Conservation (phyloP, 1,140 invertebrate species). For the Lanistes nyassanus region DNA sequence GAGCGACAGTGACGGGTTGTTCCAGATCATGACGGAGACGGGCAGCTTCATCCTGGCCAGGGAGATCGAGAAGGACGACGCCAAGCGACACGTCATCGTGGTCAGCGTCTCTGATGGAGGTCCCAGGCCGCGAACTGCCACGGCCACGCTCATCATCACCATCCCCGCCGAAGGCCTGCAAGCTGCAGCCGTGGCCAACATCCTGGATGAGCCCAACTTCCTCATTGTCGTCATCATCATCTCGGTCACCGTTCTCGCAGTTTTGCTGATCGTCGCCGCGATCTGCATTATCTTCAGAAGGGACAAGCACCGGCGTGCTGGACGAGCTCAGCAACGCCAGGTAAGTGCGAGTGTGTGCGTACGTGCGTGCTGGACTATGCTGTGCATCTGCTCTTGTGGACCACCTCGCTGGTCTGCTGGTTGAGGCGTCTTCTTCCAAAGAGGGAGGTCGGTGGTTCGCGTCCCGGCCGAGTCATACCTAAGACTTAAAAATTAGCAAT, state of each 20-base stretch:
- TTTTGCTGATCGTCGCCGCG: slow-evolving; percentile 17
- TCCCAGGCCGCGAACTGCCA: neutral
- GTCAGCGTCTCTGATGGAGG: slow-evolving; percentile 24
- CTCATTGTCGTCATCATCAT: slow-evolving; percentile 33
- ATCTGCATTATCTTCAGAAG: slow-evolving; percentile 29
- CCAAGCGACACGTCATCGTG: slow-evolving; percentile 16
- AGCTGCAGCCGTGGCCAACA: slow-evolving; percentile 2
- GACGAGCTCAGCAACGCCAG: slow-evolving; percentile 16
- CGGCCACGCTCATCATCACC: slow-evolving; percentile 4
- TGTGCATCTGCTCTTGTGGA: neutral
- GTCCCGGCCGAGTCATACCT: no score
- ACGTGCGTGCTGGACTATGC: neutral
- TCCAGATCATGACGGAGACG: slow-evolving; percentile 85
- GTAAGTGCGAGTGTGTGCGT: neutral
- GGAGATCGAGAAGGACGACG: slow-evolving; percentile 65
- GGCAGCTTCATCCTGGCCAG: slow-evolving; percentile 84
- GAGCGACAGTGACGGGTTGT: slow-evolving; percentile 75
- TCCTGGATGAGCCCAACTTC: slow-evolving; percentile 24
- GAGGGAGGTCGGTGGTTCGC: no score
- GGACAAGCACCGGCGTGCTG: slow-evolving; percentile 22
- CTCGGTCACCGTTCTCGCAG: slow-evolving; percentile 24
- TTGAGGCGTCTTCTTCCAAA: no score
- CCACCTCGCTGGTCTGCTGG: neutral
- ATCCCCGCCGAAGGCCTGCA: slow-evolving; percentile 23
- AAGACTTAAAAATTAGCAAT: no score